Conservation (phyloP, 2,888 invertebrate species). For the Tetropium fuscum region DNA sequence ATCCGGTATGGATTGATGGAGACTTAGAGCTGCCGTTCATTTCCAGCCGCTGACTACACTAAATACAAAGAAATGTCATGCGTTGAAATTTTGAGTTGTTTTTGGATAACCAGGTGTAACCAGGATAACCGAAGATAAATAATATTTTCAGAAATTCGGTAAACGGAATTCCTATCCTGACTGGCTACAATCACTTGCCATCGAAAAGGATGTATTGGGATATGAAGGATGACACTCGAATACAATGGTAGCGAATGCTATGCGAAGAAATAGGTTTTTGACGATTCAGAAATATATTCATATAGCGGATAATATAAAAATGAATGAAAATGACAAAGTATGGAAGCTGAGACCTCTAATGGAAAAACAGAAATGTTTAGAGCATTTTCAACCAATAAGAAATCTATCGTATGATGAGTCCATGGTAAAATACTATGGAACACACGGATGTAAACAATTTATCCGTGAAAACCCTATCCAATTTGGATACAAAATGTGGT, state of each 20-base stretch:
- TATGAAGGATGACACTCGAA: slow-evolving; percentile 2
- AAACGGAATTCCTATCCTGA: background rate
- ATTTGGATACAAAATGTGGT: slow-evolving; percentile 54
- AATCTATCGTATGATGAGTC: background rate
- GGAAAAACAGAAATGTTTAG: background rate
- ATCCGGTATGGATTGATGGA: background rate
- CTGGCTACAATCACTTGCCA: background rate
- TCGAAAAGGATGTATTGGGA: slow-evolving; percentile 5
- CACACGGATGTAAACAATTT: slow-evolving; percentile 13
- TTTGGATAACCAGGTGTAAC: no score
- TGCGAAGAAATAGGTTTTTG: slow-evolving; percentile 3
- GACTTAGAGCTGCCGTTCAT: no score
- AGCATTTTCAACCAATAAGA: background rate
- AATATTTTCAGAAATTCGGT: no score
- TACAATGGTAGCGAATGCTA: background rate
- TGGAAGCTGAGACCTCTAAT: background rate
- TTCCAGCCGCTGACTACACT: background rate
- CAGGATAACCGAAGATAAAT: no score
- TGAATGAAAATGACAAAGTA: background rate
- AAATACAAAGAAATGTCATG: background rate
- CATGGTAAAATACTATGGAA: background rate
- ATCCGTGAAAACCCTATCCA: slow-evolving; percentile 53
- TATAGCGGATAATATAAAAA: background rate
- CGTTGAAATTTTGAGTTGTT: background rate
- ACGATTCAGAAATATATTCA: slow-evolving; percentile 3